Conservation (phyloP, 1,140 invertebrate species). For the Pectinophora gossypiella region DNA sequence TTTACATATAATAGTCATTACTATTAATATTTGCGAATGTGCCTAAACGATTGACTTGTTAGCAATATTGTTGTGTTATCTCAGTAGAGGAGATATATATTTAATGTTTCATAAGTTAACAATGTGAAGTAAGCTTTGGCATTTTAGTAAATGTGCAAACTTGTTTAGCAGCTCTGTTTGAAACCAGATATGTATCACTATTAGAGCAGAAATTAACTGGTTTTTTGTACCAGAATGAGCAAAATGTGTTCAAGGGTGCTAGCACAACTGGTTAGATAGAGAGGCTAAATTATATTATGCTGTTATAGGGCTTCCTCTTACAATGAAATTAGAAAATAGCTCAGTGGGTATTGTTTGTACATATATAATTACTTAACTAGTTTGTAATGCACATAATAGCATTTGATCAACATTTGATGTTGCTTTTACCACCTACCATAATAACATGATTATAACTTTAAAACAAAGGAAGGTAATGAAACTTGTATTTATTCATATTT, state of each 20-base stretch:
- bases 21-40: slow-evolving; percentile 56
- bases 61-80: slow-evolving; percentile 40
- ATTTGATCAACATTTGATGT: neutral
- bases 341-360: no score
- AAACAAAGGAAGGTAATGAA: no score
- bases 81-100: neutral
- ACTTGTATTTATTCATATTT: no score
- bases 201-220: neutral
- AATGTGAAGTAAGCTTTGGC: neutral
- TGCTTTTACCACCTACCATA: no score
- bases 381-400: neutral
- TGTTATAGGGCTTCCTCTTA: no score
- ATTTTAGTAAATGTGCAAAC: neutral
- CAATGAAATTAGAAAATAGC: no score
- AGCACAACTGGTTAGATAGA: no score
- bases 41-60: slow-evolving; percentile 63
- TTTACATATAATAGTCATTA: slow-evolving; percentile 40
- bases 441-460: no score
- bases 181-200: neutral
- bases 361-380: no score
- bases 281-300: no score
- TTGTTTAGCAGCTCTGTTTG: neutral
- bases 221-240: no score
- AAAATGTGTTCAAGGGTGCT: no score
- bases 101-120: neutral